Conservation (phyloP, 2,888 invertebrate species). For the Watsonalla binaria region DNA sequence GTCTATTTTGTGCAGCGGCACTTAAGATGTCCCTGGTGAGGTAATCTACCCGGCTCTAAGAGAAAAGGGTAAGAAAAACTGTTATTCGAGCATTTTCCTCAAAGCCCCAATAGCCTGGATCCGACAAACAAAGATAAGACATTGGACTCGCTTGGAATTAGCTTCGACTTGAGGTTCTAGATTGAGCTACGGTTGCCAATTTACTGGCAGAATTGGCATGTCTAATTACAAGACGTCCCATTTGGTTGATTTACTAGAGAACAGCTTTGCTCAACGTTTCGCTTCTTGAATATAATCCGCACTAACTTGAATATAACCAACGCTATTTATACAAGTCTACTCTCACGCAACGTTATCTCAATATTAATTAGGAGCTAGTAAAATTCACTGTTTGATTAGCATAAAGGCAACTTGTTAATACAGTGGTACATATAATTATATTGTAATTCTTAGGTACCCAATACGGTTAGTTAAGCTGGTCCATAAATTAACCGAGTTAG, state of each 20-base stretch:
- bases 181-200: conserved; percentile 11
- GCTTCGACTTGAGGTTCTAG: neutral
- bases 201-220: conserved; percentile 10
- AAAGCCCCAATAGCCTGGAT: neutral
- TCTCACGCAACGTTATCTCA: neutral
- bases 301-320: neutral
- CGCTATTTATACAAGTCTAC: neutral
- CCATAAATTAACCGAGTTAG: conserved; percentile 10
- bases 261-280: neutral
- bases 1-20: neutral
- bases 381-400: neutral
- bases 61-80: neutral
- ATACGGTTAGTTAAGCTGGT: conserved; percentile 3
- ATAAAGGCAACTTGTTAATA: neutral
- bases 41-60: neutral
- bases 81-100: neutral
- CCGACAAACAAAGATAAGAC: neutral
- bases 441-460: neutral
- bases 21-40: neutral
- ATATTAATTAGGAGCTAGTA: neutral
- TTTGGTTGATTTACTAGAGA: neutral
- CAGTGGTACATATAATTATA: neutral
- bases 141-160: neutral
- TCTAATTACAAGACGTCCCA: conserved; percentile 12
- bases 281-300: neutral